A percentile compares a stretch with the other conserved stretches of the same genome.
Evolutionary conservation across 1,140 invertebrate genomes (phyloP).

Genomic region (Drosophila arizonae): DNA sequence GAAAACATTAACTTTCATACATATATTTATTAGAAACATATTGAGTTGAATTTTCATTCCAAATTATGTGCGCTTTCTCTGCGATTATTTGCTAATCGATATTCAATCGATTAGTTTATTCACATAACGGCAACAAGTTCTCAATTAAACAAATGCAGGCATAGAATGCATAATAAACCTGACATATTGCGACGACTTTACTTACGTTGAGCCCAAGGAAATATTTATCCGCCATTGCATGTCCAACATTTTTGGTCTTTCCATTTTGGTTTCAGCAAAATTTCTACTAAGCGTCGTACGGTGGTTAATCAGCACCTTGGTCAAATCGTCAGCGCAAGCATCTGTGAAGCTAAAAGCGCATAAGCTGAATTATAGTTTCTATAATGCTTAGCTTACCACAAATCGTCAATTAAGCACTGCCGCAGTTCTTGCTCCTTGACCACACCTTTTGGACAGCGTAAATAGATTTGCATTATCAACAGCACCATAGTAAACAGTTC

Average conservation of each 20-base stretch:
- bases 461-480: conserved; percentile 78
- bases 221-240: conserved; percentile 82
- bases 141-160: too few species aligned
- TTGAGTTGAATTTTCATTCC: too few species aligned
- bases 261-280: conserved; percentile 72
- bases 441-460: conserved; percentile 72
- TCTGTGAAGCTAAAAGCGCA: conserved; percentile 59
- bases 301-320: conserved; percentile 77
- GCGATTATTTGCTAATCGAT: too few species aligned
- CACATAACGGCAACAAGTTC: too few species aligned
- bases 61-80: too few species aligned
- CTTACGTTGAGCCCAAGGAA: conserved; percentile 67
- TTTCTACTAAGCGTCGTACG: conserved; percentile 73
- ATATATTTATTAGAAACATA: not conserved
- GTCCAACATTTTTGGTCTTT: conserved; percentile 70
- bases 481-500: conserved; percentile 77
- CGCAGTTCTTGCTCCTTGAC: conserved; percentile 76
- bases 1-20: not conserved
- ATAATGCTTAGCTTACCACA: conserved; percentile 50
- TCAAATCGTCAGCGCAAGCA: conserved; percentile 73
- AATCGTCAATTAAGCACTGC: conserved; percentile 68
- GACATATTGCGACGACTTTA: not conserved
- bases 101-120: too few species aligned
- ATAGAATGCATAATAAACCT: too few species aligned
- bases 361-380: not conserved